phyloP scores from a whole-genome alignment of 2,797 vertebrate genomes.

The Tachyglossus aculeatus region DNA sequence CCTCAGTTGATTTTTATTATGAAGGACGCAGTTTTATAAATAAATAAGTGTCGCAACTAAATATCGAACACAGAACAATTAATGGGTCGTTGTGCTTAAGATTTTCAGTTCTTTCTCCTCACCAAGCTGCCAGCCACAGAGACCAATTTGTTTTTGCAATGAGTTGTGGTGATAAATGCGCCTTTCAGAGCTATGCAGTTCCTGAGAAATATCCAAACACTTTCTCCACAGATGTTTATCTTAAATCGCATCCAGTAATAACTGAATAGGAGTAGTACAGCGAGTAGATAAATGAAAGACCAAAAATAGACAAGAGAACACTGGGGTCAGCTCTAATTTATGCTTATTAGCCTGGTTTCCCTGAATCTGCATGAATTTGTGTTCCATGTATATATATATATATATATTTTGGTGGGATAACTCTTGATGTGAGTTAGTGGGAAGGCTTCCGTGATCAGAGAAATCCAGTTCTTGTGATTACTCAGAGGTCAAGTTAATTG shows the following conservation, averaged over 20 bases:
- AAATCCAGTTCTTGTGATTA: too few relatives aligned
- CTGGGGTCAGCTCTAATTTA: constrained; percentile 28
- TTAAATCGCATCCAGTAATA: constrained; percentile 51
- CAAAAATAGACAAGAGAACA: constrained; percentile 50
- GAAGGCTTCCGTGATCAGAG: too few relatives aligned
- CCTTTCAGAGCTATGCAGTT: constrained; percentile 45
- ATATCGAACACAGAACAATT: constrained; percentile 25
- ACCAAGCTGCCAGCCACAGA: constrained; percentile 2
- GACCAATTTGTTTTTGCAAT: constrained; percentile 18
- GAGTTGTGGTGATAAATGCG: constrained; percentile 48
- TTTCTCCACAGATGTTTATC: constrained; percentile 54
- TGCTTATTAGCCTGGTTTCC: too few relatives aligned
- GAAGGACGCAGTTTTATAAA: background rate
- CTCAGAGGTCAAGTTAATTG: too few relatives aligned
- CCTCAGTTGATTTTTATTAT: too few relatives aligned
- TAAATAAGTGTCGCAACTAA: constrained; percentile 23
- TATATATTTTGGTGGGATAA: too few relatives aligned
- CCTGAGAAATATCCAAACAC: constrained; percentile 56
- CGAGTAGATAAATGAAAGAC: constrained; percentile 50
- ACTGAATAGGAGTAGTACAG: constrained; percentile 49
- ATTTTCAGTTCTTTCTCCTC: constrained; percentile 11
- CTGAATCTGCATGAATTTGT: too few relatives aligned
- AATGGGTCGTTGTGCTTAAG: constrained; percentile 20
- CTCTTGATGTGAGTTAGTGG: too few relatives aligned
- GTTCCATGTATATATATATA: too few relatives aligned